These are phyloP conservation scores for Odontamblyopus lacepedii DNA, from an alignment of 2,797 vertebrate genomes.

Conservation along the genomic window DNA sequence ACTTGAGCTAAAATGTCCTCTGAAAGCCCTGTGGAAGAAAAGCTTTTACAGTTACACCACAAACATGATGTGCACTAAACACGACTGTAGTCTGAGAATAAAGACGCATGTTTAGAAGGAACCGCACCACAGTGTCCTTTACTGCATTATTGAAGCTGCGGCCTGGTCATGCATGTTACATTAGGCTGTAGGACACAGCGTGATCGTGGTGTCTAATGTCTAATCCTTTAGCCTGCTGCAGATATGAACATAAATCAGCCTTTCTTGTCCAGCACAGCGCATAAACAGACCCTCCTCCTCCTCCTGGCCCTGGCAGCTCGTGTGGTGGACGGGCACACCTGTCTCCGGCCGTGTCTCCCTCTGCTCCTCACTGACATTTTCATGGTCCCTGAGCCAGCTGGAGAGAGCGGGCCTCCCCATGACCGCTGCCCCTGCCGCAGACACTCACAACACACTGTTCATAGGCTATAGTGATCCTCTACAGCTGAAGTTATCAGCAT, in stretches of 20 bases:
- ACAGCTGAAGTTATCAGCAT: no score
- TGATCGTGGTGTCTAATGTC: no score
- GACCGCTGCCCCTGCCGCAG: neutral
- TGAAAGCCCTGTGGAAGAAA: neutral
- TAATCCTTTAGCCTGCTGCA: conserved; percentile 4
- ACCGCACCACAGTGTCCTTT: neutral
- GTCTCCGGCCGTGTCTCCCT: conserved; percentile 50
- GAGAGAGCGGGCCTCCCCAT: conserved; percentile 20
- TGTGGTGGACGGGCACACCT: conserved; percentile 66
- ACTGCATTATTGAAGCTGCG: conserved; percentile 1
- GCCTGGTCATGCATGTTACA: conserved; percentile 6
- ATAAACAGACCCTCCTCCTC: conserved; percentile 32
- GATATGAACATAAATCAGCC: conserved; percentile 14
- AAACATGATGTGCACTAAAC: neutral
- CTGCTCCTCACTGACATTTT: conserved; percentile 58
- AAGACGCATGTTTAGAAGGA: neutral
- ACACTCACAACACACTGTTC: conserved; percentile 13
- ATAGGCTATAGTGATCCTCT: no score
- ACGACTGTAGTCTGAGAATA: no score
- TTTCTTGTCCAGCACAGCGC: conserved; percentile 15
- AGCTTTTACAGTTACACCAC: neutral
- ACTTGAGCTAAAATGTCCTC: conserved; percentile 14
- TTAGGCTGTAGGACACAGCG: conserved; percentile 1
- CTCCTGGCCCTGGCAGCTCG: neutral
- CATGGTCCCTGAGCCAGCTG: conserved; percentile 53